Evolutionary conservation across 2,888 invertebrate species (phyloP).

Genomic region (Dicycla oo): DNA sequence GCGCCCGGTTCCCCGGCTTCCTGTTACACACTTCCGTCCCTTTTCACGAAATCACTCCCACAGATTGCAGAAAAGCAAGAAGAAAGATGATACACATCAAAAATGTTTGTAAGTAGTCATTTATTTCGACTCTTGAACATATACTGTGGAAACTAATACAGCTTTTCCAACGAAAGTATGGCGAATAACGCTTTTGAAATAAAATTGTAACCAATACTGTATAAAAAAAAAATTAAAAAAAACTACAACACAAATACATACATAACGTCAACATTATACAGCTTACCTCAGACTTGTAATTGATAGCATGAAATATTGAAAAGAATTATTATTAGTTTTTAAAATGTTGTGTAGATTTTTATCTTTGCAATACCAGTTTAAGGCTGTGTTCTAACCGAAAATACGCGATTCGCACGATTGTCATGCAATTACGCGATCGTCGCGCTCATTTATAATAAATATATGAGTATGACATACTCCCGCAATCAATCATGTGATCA

Average conservation of each 20-base stretch:
- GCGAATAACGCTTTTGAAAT: background rate
- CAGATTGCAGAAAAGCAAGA: no score
- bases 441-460: no score
- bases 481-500: no score
- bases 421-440: no score
- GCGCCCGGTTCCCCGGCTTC: no score
- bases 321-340: slow-evolving; percentile 17
- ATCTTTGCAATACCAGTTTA: background rate
- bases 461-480: no score
- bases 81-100: no score
- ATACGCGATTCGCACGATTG: no score
- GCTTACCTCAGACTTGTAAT: slow-evolving; percentile 72
- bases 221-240: background rate
- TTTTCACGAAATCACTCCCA: no score
- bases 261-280: slow-evolving; percentile 1
- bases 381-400: no score
- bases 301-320: slow-evolving; percentile 75
- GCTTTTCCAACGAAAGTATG: background rate
- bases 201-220: background rate
- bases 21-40: no score
- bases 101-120: no score
- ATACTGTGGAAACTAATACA: background rate
- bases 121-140: background rate
- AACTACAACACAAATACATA: slow-evolving; percentile 1
- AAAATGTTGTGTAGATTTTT: background rate